Evolutionary conservation across 2,797 vertebrate genomes (phyloP).

Genomic region (Pteronotus mesoamericanus): DNA sequence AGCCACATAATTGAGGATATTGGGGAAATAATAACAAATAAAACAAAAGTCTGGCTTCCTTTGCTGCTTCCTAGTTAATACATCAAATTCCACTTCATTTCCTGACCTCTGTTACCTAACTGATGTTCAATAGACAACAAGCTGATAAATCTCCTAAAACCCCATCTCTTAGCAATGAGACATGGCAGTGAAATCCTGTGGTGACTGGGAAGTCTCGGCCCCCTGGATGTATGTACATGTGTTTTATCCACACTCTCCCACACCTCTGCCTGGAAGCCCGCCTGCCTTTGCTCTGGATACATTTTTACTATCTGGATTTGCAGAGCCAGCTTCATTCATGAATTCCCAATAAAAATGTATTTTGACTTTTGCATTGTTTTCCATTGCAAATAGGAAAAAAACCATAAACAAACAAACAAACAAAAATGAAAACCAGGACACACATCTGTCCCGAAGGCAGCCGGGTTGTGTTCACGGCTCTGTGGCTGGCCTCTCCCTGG

Average conservation of each 20-base stretch:
- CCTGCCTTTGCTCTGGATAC: not conserved
- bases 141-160: not conserved
- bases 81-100: slow-evolving; percentile 62
- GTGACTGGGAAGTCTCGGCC: not conserved
- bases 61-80: slow-evolving; percentile 70
- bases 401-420: not conserved
- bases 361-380: slow-evolving; percentile 19
- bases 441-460: slow-evolving; percentile 64
- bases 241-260: not conserved
- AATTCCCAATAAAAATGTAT: slow-evolving; percentile 19
- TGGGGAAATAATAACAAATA: slow-evolving; percentile 72
- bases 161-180: not conserved
- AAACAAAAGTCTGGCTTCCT: slow-evolving; percentile 69
- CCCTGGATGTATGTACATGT: not conserved
- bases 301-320: not conserved
- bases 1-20: slow-evolving; percentile 69
- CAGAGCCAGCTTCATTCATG: slow-evolving; percentile 12
- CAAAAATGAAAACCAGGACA: not conserved
- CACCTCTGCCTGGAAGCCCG: not conserved
- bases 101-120: slow-evolving; percentile 54
- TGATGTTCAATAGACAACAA: not conserved
- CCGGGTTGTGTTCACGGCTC: not conserved
- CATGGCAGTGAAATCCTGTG: not conserved
- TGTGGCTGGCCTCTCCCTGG: not conserved
- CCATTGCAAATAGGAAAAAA: not conserved